phyloP scores from a whole-genome alignment of 2,797 vertebrate species.

The Oryzias sinensis region DNA sequence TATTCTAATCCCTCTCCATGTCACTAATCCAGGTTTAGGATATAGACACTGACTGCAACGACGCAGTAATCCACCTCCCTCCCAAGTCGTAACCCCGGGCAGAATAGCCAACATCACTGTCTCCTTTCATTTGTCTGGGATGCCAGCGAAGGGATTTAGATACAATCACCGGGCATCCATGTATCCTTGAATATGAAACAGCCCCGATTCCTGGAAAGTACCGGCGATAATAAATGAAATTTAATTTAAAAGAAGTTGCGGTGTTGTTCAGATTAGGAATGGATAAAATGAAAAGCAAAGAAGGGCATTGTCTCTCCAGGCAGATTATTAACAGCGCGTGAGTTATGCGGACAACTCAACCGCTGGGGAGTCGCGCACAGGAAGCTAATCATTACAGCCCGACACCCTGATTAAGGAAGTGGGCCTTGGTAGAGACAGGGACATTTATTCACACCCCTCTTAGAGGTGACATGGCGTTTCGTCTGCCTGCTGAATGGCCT shows the following conservation, averaged over 20 bases:
- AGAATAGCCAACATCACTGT: conserved; percentile 14
- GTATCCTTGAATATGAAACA: conserved; percentile 56
- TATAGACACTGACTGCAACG: conserved; percentile 56
- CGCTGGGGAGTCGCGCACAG: conserved; percentile 31
- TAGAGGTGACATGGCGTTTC: conserved; percentile 67
- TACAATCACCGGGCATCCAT: conserved; percentile 56
- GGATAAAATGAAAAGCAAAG: conserved; percentile 61
- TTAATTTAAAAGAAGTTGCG: conserved; percentile 47
- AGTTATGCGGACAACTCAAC: conserved; percentile 41
- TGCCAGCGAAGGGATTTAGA: conserved; percentile 64
- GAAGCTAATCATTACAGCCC: conserved; percentile 73
- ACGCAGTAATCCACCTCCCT: conserved; percentile 52
- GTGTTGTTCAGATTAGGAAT: conserved; percentile 53
- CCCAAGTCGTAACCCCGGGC: conserved; percentile 44
- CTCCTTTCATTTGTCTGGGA: conserved; percentile 23
- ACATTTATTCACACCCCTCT: conserved; percentile 72
- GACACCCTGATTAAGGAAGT: conserved; percentile 74
- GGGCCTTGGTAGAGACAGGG: conserved; percentile 65
- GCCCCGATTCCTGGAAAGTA: conserved; percentile 48
- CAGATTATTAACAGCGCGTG: conserved; percentile 66
- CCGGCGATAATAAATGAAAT: conserved; percentile 68
- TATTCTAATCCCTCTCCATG: conserved; percentile 61
- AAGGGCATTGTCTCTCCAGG: conserved; percentile 57
- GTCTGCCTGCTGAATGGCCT: conserved; percentile 66
- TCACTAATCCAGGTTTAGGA: conserved; percentile 63